Conservation (phyloP, 1,140 invertebrate genomes). For the Dolichoris vasculosae region DNA sequence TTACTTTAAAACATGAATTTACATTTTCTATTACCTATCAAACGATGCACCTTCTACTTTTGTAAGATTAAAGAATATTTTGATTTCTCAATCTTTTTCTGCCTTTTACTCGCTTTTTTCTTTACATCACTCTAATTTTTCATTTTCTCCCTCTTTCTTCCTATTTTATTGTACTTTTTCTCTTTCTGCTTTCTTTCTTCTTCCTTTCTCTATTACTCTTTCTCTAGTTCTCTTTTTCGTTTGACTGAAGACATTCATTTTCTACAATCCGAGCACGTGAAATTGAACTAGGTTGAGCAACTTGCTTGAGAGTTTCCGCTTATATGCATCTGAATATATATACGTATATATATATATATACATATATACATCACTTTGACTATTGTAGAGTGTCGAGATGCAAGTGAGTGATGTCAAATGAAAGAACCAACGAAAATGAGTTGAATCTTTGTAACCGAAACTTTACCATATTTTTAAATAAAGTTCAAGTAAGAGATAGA, state of each 20-base stretch:
- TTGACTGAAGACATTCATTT: slow-evolving; percentile 38
- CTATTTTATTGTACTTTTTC: not conserved
- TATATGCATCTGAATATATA: too few relatives aligned
- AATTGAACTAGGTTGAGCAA: slow-evolving; percentile 24
- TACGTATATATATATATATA: too few relatives aligned
- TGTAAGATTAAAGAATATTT: too few relatives aligned
- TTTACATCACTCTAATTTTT: not conserved
- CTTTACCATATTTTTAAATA: not conserved
- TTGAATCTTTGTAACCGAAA: not conserved
- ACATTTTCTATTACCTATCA: too few relatives aligned
- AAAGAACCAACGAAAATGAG: not conserved
- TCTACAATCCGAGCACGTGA: not conserved
- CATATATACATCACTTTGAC: not conserved
- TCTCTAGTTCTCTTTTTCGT: not conserved
- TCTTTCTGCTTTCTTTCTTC: slow-evolving; percentile 3
- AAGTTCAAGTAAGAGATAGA: not conserved
- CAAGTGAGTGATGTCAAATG: not conserved
- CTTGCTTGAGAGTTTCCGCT: not conserved
- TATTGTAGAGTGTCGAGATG: not conserved
- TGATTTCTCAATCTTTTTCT: too few relatives aligned
- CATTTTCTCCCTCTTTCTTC: not conserved
- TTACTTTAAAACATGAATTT: too few relatives aligned
- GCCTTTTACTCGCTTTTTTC: too few relatives aligned
- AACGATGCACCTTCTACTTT: too few relatives aligned
- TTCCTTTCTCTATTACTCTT: slow-evolving; percentile 12